Conservation (phyloP, 2,888 invertebrate species). For the Lobophora halterata region DNA sequence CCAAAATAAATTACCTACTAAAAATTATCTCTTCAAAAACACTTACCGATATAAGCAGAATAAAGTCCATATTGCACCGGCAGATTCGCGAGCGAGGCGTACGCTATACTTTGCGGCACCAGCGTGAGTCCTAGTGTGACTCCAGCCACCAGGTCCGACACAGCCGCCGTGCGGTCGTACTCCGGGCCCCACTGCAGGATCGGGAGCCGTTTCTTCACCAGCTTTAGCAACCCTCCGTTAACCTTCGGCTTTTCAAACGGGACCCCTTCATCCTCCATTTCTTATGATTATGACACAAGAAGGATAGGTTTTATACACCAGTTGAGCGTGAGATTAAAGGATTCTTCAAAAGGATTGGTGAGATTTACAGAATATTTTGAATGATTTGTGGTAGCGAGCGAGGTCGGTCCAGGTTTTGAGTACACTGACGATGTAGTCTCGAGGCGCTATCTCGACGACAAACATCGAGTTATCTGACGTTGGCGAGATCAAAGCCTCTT, state of each 20-base stretch:
- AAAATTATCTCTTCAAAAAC: too few species aligned
- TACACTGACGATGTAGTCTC: too few species aligned
- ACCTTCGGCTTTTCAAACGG: conserved; percentile 24
- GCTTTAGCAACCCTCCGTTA: conserved; percentile 24
- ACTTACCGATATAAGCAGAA: conserved; percentile 90
- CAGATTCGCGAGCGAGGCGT: conserved; percentile 91
- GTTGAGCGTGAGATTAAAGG: too few species aligned
- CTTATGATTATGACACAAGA: background rate
- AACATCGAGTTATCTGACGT: too few species aligned
- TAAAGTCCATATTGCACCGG: conserved; percentile 96
- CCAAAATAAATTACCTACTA: too few species aligned
- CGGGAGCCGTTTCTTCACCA: conserved; percentile 64
- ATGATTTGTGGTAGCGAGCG: too few species aligned
- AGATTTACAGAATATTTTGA: too few species aligned
- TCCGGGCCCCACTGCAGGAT: conserved; percentile 84
- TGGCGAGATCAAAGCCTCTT: too few species aligned
- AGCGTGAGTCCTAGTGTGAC: conserved; percentile 94
- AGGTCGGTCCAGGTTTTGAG: too few species aligned
- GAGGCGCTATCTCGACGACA: too few species aligned
- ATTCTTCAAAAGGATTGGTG: too few species aligned
- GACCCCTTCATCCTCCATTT: conserved; percentile 44
- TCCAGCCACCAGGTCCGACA: conserved; percentile 93
- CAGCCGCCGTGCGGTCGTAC: conserved; percentile 84
- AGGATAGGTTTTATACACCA: too few species aligned
- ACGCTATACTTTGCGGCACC: conserved; percentile 96